Conservation (phyloP, 2,888 invertebrate genomes). For the Thereva nobilitata region DNA sequence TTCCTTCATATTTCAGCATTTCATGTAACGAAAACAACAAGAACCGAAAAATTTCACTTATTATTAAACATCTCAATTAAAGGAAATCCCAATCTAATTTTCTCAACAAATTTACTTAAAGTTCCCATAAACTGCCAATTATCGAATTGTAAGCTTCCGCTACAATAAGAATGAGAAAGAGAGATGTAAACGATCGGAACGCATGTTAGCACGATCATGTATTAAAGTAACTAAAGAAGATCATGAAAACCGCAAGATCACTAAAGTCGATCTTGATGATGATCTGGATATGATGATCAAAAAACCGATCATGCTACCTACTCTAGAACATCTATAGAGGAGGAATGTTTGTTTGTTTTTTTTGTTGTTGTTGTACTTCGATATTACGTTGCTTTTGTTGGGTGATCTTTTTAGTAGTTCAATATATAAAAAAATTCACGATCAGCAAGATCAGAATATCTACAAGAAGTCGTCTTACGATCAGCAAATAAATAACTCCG, state of each 20-base stretch:
- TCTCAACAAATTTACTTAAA: too few species aligned
- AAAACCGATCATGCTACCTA: conserved; percentile 20
- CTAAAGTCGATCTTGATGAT: conserved; percentile 27
- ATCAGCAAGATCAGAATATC: conserved; percentile 26
- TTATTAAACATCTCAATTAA: too few species aligned
- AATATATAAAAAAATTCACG: conserved; percentile 2
- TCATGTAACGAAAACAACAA: too few species aligned
- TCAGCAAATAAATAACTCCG: conserved; percentile 30
- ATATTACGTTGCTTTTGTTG: conserved; percentile 4
- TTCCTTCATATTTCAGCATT: too few species aligned
- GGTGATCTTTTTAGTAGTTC: conserved; percentile 4
- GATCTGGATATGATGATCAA: conserved; percentile 15
- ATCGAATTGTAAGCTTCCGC: too few species aligned
- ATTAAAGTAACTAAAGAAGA: conserved; percentile 16
- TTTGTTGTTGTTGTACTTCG: conserved; percentile 1
- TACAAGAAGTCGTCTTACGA: conserved; percentile 27
- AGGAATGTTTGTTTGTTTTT: neutral
- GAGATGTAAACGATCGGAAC: neutral
- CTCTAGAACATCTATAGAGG: neutral
- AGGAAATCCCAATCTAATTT: too few species aligned
- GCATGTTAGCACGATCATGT: conserved; percentile 15
- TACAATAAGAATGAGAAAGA: too few species aligned
- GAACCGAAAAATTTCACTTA: too few species aligned
- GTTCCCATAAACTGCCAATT: too few species aligned
- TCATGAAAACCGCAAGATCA: conserved; percentile 7